These are phyloP conservation scores for Pinctada fucata DNA, from an alignment of 2,888 invertebrate species.

Conservation along the genomic window DNA sequence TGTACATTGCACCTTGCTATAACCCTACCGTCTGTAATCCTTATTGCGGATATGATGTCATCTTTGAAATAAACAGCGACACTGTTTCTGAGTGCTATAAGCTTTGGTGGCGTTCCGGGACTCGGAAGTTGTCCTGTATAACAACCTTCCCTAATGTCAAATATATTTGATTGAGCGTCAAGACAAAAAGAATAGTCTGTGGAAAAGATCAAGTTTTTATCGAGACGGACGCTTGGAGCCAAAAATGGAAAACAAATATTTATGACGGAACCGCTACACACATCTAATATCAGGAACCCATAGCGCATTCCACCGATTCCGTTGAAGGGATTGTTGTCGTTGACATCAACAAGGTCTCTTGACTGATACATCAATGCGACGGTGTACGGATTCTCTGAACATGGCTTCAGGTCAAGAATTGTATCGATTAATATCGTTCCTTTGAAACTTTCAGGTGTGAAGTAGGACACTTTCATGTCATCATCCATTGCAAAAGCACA, in stretches of 20 bases:
- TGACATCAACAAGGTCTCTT: slow-evolving; percentile 37
- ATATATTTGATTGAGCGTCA: slow-evolving; percentile 67
- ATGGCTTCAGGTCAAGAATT: slow-evolving; percentile 67
- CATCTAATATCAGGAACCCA: slow-evolving; percentile 68
- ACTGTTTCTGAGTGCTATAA: slow-evolving; percentile 63
- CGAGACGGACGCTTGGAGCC: slow-evolving; percentile 52
- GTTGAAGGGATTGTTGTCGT: slow-evolving; percentile 30
- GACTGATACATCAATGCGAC: slow-evolving; percentile 66
- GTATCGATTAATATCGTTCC: slow-evolving; percentile 64
- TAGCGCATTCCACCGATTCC: slow-evolving; percentile 35
- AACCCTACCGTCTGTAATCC: slow-evolving; percentile 60
- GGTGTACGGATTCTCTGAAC: slow-evolving; percentile 53
- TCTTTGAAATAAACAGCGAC: slow-evolving; percentile 64
- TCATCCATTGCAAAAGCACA: slow-evolving; percentile 65
- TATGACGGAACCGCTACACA: slow-evolving; percentile 66
- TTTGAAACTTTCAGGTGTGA: slow-evolving; percentile 67
- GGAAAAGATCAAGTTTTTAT: slow-evolving; percentile 61
- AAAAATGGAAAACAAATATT: slow-evolving; percentile 69
- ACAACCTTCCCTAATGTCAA: slow-evolving; percentile 61
- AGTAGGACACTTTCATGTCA: slow-evolving; percentile 59
- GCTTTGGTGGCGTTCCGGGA: slow-evolving; percentile 52
- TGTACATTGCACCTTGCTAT: slow-evolving; percentile 70
- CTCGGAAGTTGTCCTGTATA: slow-evolving; percentile 55
- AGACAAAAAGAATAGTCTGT: slow-evolving; percentile 67
- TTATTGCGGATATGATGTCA: slow-evolving; percentile 53